Evolutionary conservation across 1,140 invertebrate genomes (phyloP), one percentile per base, ranked within the genome.

Genomic region (Danaus plexippus): DNA sequence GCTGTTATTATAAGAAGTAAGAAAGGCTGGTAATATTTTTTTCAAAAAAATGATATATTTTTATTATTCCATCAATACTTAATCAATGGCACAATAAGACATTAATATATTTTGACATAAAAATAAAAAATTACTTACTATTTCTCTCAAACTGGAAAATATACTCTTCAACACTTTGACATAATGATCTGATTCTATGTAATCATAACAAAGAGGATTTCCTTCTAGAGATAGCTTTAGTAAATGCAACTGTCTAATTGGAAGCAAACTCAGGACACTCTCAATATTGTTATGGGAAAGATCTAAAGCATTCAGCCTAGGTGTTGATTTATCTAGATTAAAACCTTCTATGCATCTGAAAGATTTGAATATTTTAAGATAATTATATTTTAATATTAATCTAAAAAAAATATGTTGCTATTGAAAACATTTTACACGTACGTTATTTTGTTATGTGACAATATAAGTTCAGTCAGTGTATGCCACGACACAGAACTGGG

Each of bases 151-250:
- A 11, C 67, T 70, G 0, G 88, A 77, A 55, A 88, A 90, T 43
- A 89, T 60, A 46, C 82, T 65, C 43, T 56, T 81, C 0, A 88
- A 59, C 3, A 83, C 77, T 41, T 63, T 69, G 1, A 89, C 63
- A 56, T 90, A 89, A 9, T 83, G 73, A 2, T 73, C 69, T 0
- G 80, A 73, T 41, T 85, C 66, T 1, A 66, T 75, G 47, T 84
- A 89, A 42, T 88, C 81, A 1, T 56, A 47, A 43, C 89, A 89
- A 0, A 90, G 54, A 0, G 85, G 88, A 66, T 89, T 89, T 0
- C 88, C 88, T 50, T 89, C 82, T 9, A 89, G 61, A 0, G 55
- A 59, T n/a, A 89, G 53, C 9, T 61, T 56, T 0, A 49, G 61
- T 0, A 86, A 53, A 1, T 61, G 55, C 11, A 87, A 13, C 0